Conservation (phyloP, 2,113 vertebrate species). For the Cairina moschata region DNA sequence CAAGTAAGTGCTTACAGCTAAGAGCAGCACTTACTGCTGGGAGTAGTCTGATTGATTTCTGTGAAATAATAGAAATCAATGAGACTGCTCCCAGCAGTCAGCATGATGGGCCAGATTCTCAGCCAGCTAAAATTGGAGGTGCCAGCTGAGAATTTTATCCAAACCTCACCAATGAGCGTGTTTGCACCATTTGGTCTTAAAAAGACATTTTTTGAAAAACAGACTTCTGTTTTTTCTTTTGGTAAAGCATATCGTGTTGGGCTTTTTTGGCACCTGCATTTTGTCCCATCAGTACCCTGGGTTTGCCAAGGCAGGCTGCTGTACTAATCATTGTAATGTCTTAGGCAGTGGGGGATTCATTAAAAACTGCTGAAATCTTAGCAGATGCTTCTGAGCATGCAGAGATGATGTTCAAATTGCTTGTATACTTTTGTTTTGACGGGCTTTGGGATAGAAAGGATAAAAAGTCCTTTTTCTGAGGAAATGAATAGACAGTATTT, state of each 20-base stretch:
- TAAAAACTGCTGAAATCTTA: background rate
- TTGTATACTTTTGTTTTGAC: background rate
- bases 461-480: background rate
- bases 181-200: background rate
- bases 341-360: background rate
- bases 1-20: background rate
- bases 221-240: background rate
- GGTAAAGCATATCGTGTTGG: background rate
- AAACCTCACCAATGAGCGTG: background rate
- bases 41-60: slow-evolving; percentile 4
- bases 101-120: background rate
- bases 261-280: background rate
- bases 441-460: background rate
- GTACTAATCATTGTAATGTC: background rate
- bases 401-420: background rate
- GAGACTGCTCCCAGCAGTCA: background rate
- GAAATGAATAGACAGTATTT: background rate
- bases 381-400: background rate
- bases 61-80: background rate
- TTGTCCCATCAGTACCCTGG: background rate
- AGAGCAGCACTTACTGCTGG: background rate
- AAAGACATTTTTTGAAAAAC: background rate
- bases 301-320: background rate
- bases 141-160: background rate
- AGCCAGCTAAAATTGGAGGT: background rate